Evolutionary conservation across 2,797 vertebrate species (phyloP).

Genomic region (Lithobates sylvaticus): DNA sequence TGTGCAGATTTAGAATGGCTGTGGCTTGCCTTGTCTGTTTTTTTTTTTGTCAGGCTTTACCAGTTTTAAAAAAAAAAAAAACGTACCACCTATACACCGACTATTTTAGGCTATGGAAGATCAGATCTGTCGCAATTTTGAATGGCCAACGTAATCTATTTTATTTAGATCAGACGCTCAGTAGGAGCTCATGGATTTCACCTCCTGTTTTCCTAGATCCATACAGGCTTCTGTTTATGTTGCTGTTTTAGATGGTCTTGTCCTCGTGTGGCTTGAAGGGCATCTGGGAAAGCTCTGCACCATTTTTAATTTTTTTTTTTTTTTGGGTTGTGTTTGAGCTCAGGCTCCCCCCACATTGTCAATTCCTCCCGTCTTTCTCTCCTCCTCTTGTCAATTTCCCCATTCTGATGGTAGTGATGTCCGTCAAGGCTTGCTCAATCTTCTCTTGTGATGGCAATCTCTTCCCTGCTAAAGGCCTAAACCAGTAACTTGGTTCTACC

Average conservation of each 20-base stretch:
- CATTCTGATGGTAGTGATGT: conserved; percentile 38
- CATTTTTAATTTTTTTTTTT: conserved; percentile 55
- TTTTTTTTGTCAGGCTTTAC: background rate
- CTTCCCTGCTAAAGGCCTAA: background rate
- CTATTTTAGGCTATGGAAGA: background rate
- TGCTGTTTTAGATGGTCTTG: conserved; percentile 32
- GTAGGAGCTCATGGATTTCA: background rate
- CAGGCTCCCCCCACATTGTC: conserved; percentile 38
- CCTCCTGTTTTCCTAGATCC: background rate
- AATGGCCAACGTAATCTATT: background rate
- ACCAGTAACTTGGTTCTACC: background rate
- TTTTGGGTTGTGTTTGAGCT: conserved; percentile 59
- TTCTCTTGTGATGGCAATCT: background rate
- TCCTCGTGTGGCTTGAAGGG: conserved; percentile 61
- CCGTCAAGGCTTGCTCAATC: background rate
- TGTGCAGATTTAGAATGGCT: background rate
- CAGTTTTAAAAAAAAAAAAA: background rate
- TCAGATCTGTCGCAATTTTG: background rate
- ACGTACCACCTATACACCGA: background rate
- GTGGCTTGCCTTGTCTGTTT: too few relatives aligned
- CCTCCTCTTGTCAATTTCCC: conserved; percentile 40
- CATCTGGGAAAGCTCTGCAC: conserved; percentile 62
- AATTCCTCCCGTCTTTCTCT: conserved; percentile 24
- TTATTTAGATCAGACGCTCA: background rate
- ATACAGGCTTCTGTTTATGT: background rate